phyloP scores from a whole-genome alignment of 2,113 vertebrate species.

The Tapirus terrestris region DNA sequence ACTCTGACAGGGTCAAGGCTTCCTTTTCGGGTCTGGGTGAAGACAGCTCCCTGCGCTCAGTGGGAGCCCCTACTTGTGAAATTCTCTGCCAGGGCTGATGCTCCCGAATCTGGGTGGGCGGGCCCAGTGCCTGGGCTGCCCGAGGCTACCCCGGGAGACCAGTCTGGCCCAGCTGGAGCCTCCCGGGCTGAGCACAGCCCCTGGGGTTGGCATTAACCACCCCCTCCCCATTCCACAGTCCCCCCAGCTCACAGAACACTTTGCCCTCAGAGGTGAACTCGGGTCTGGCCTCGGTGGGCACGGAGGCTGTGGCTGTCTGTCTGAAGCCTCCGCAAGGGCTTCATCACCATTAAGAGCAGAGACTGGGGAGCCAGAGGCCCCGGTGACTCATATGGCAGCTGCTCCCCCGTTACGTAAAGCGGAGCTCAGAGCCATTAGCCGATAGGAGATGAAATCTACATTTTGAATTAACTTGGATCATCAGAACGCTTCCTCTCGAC shows the following conservation, averaged over 20 bases:
- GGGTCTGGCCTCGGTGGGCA: background rate
- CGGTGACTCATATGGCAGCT: conserved; percentile 39
- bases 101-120: background rate
- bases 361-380: conserved; percentile 60
- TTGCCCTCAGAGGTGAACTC: background rate
- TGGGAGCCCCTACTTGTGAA: rapidly evolving
- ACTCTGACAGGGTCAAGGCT: no score
- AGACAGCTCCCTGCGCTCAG: background rate
- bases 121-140: background rate
- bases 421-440: conserved; percentile 76
- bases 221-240: rapidly evolving
- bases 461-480: conserved; percentile 85
- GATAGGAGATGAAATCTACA: conserved; percentile 82
- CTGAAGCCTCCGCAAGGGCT: background rate
- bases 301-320: rapidly evolving
- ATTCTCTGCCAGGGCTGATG: background rate
- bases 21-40: rapidly evolving
- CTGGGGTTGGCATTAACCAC: background rate
- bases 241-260: background rate
- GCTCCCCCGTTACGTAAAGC: conserved; percentile 73
- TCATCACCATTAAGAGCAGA: background rate
- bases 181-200: background rate
- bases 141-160: background rate
- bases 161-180: background rate
- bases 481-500: conserved; percentile 81